phyloP scores from a whole-genome alignment of 2,888 invertebrate genomes.

The Argyresthia albistria region DNA sequence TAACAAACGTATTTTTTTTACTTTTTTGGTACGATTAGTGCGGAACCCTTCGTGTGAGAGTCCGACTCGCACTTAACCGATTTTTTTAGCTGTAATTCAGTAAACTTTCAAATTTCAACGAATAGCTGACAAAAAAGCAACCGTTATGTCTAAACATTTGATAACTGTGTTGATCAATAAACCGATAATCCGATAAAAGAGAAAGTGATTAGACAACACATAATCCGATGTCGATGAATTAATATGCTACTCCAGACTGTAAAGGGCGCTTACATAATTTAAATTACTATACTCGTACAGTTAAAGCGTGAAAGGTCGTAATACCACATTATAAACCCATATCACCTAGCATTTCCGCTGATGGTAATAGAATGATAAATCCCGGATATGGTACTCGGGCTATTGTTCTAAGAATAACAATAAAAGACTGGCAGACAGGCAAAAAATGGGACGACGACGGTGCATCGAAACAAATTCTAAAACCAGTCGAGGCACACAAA shows the following conservation, averaged over 20 bases:
- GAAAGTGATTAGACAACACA: conserved; percentile 22
- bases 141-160: no score
- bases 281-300: conserved; percentile 5
- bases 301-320: conserved; percentile 25
- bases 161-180: no score
- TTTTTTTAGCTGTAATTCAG: no score
- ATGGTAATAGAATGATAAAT: conserved; percentile 68
- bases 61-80: no score
- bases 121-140: no score
- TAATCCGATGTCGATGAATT: conserved; percentile 14
- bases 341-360: conserved; percentile 59
- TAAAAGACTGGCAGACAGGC: conserved; percentile 41
- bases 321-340: conserved; percentile 65
- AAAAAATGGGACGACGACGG: conserved; percentile 36
- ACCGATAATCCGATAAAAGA: conserved; percentile 10
- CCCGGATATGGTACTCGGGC: conserved; percentile 59
- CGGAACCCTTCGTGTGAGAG: no score
- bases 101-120: no score
- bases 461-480: conserved; percentile 54
- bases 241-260: conserved; percentile 23
- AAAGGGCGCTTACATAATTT: conserved; percentile 16
- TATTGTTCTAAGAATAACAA: conserved; percentile 64
- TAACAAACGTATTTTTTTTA: no score
- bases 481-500: conserved; percentile 29
- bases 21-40: no score